phyloP scores from a whole-genome alignment of 1,140 invertebrate species.

The Drosophila rufa region DNA sequence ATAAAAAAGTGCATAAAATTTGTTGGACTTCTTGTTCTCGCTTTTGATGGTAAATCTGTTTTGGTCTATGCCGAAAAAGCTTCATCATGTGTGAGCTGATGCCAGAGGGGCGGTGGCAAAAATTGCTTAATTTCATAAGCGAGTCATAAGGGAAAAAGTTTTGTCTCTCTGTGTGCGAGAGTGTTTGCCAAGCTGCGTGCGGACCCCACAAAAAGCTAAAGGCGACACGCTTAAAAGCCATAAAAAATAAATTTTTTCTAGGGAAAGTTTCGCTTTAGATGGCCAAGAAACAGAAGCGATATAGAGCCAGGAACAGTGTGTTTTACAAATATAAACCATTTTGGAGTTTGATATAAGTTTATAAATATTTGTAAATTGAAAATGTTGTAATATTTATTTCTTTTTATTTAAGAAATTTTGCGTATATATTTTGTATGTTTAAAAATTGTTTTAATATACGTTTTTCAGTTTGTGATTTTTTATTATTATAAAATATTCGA shows the following conservation, averaged over 20 bases:
- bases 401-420: not conserved
- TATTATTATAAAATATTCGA: not conserved
- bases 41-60: constrained; percentile 63
- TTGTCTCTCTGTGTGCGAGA: constrained; percentile 36
- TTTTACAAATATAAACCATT: not conserved
- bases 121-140: constrained; percentile 81
- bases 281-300: constrained; percentile 24
- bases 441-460: not conserved
- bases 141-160: constrained; percentile 78
- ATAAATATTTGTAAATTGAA: no score
- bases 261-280: constrained; percentile 54
- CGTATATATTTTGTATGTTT: not conserved
- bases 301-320: constrained; percentile 5
- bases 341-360: not conserved
- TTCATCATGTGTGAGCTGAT: constrained; percentile 54
- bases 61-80: constrained; percentile 58
- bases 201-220: constrained; percentile 30
- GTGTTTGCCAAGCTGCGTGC: constrained; percentile 56
- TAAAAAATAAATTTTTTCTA: constrained; percentile 62
- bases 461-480: no score
- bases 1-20: constrained; percentile 78
- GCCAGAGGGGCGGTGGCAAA: constrained; percentile 9
- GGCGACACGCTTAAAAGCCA: constrained; percentile 73
- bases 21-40: constrained; percentile 39
- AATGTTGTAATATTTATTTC: no score